Evolutionary conservation across 1,140 invertebrate species (phyloP).

Genomic region (Telenomus remus): DNA sequence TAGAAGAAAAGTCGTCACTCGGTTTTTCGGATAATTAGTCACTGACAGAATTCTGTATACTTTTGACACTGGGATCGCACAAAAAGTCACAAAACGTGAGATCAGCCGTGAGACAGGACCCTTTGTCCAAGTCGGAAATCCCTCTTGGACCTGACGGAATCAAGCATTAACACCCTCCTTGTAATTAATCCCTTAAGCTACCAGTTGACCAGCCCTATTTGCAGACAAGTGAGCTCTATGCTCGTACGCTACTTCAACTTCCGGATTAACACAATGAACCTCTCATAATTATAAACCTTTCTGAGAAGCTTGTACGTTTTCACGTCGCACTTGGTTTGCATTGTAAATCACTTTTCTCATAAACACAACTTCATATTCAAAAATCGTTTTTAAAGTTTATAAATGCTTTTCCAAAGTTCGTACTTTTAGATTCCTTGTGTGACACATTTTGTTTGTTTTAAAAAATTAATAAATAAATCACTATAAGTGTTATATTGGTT

Average conservation of each 20-base stretch:
- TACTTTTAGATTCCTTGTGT: no score
- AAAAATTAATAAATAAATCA: no score
- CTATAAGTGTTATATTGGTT: no score
- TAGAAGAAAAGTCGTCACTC: no score
- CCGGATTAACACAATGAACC: conserved; percentile 56
- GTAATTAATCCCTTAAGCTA: conserved; percentile 73
- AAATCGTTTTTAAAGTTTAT: no score
- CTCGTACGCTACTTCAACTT: conserved; percentile 57
- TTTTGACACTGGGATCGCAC: background rate
- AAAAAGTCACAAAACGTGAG: conserved; percentile 45
- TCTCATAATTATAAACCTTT: conserved; percentile 42
- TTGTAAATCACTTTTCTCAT: no score
- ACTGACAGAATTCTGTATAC: background rate
- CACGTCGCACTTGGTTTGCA: no score
- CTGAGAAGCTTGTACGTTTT: conserved; percentile 3
- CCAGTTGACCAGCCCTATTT: conserved; percentile 63
- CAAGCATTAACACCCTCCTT: conserved; percentile 71
- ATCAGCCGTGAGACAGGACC: conserved; percentile 43
- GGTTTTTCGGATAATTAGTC: no score
- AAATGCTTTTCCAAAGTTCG: no score
- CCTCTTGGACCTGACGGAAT: conserved; percentile 66
- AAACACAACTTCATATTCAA: no score
- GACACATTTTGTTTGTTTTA: no score
- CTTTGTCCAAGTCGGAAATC: conserved; percentile 63
- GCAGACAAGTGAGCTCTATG: conserved; percentile 54